Evolutionary conservation across 2,113 vertebrate genomes (phyloP).

Genomic region (Apodemus sylvaticus): DNA sequence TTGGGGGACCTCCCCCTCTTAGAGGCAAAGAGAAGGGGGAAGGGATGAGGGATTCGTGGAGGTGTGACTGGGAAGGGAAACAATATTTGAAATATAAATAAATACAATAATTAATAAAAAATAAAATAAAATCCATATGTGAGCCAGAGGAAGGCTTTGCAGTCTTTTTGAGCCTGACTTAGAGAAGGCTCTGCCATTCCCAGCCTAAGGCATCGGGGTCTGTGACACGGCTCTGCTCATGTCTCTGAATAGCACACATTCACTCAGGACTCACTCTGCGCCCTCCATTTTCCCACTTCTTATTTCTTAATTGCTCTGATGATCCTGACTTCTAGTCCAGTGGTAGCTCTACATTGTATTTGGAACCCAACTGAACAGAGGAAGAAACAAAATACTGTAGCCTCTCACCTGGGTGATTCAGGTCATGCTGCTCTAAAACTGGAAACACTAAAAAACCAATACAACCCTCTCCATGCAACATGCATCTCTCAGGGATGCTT

Average conservation of each 20-base stretch:
- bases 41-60: no score
- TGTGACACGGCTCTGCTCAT: not conserved
- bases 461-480: not conserved
- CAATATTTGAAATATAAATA: no score
- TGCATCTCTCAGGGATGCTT: not conserved
- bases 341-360: not conserved
- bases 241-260: not conserved
- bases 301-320: not conserved
- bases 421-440: not conserved
- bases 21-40: no score
- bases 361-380: not conserved
- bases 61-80: no score
- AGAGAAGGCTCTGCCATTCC: not conserved
- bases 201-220: not conserved
- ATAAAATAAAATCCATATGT: not conserved
- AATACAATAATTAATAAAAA: no score
- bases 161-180: not conserved
- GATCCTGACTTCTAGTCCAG: not conserved
- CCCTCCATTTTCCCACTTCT: not conserved
- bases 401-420: not conserved
- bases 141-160: not conserved
- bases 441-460: not conserved
- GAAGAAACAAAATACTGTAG: not conserved
- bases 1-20: no score
- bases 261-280: not conserved